These are phyloP conservation scores for Caenorhabditis becei DNA, from an alignment of 2,888 invertebrate species.

Conservation along the genomic window DNA sequence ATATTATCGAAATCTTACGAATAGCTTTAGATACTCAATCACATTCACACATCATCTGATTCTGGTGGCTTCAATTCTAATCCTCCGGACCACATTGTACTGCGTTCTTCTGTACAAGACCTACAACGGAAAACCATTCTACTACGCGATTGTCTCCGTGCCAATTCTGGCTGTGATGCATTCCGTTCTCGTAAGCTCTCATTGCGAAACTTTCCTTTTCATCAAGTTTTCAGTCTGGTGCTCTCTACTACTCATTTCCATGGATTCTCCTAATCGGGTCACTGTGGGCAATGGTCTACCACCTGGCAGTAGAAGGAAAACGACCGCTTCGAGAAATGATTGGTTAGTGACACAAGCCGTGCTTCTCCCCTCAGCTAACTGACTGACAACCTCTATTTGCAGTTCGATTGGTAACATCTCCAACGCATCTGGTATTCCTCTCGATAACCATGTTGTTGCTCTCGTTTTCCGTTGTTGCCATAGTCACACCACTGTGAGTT, in stretches of 20 bases:
- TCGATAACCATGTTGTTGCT: constrained; percentile 68
- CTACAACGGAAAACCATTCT: constrained; percentile 69
- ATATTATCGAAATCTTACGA: neutral
- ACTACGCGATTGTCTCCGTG: constrained; percentile 74
- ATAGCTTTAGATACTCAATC: constrained; percentile 69
- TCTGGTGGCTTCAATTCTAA: constrained; percentile 66
- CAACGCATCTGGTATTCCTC: constrained; percentile 66
- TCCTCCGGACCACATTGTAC: constrained; percentile 73
- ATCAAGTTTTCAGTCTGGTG: constrained; percentile 72
- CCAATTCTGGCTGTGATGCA: constrained; percentile 75
- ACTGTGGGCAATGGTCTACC: constrained; percentile 71
- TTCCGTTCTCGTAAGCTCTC: constrained; percentile 67
- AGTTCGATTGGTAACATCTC: constrained; percentile 61
- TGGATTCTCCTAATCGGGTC: constrained; percentile 68
- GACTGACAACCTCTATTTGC: constrained; percentile 12
- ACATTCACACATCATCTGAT: constrained; percentile 69
- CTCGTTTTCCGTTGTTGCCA: constrained; percentile 63
- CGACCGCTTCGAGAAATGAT: constrained; percentile 67
- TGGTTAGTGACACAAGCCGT: constrained; percentile 29
- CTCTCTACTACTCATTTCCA: constrained; percentile 74
- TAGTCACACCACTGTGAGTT: constrained; percentile 63
- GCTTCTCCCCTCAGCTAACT: neutral
- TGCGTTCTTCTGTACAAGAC: constrained; percentile 51
- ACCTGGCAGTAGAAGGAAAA: constrained; percentile 73
- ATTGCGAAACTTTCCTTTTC: neutral